Evolutionary conservation across 2,113 vertebrate genomes (phyloP), one percentile per base, ranked within the genome.

Genomic region (Erythrolamprus reginae): DNA sequence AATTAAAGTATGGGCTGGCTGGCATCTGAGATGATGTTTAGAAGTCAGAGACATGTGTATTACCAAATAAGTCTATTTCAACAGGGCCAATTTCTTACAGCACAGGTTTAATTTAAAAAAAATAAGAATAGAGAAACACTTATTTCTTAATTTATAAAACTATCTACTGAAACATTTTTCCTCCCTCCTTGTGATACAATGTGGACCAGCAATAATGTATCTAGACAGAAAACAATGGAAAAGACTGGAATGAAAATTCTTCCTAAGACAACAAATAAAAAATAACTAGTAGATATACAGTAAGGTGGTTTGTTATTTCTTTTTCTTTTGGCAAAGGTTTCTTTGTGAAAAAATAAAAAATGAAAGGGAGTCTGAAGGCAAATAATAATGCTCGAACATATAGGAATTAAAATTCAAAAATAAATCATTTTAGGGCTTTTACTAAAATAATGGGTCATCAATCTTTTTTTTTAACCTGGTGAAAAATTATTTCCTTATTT

Each of bases 1-100:
- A 96, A 95, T 94, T 91, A 90, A 94, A 95, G 93, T 92, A 90
- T 94, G 93, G 92, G 85, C 38, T 92, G 93, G 77, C 87, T 89
- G 86, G 90, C 38, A 83, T 90, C 56, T 48, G 87, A 85, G 82
- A 58, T 10, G 47, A 90, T 65, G 77, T 92, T 95, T 92, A 94
- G 92, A 94, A 90, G 92, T 93, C 96, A 89, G 90, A 93, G 77
- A 91, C 50, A 87, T 55, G 58, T 65, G n/a, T 91, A 51, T 53
- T 89, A 93, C 90, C 90, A 96, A 93, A 13, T 93, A 92, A 94
- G 85, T 89, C 87, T 93, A 52, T 17, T 89, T 94, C 87, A 86
- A 26, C 88, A 91, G 51, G 84, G 23, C 82, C 52, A 89, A 86
- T 53, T 56, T 86, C 88, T 89, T 33, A 56, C 15, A 55, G 45